Evolutionary conservation across 2,113 vertebrate species (phyloP).

Genomic region (Cheirogaleus medius): DNA sequence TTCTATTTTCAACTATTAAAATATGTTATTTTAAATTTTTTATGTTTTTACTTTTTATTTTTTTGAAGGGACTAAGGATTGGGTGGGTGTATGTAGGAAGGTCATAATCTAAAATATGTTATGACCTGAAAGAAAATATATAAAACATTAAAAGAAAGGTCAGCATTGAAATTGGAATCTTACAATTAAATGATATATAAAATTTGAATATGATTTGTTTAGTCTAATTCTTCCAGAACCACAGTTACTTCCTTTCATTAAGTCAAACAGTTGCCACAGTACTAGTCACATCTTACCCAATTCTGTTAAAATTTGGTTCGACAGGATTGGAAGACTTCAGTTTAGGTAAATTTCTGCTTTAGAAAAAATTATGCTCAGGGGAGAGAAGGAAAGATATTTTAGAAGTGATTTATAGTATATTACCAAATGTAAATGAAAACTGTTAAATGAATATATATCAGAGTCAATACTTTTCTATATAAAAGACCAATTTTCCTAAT

Average conservation of each 20-base stretch:
- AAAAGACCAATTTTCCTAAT: neutral
- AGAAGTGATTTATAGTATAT: neutral
- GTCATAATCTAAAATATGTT: neutral
- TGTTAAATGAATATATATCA: neutral
- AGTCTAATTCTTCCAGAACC: neutral
- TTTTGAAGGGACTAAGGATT: too few relatives aligned
- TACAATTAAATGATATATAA: neutral
- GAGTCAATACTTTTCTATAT: neutral
- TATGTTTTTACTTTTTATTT: too few relatives aligned
- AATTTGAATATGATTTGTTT: neutral
- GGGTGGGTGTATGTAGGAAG: too few relatives aligned
- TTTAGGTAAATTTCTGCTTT: neutral
- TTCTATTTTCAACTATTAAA: constrained; percentile 42
- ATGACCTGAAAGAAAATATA: constrained; percentile 5
- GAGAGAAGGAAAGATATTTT: neutral
- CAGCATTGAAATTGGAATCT: neutral
- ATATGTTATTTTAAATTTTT: neutral
- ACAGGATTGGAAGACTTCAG: neutral
- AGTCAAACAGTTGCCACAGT: neutral
- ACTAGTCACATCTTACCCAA: neutral
- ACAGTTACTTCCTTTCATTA: neutral
- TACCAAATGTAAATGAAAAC: neutral
- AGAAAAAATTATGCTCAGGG: neutral
- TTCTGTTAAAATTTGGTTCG: neutral
- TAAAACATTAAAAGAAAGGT: constrained; percentile 42